These are phyloP conservation scores for Heliconius ismenius DNA, from an alignment of 2,888 invertebrate species.

Conservation along the genomic window DNA sequence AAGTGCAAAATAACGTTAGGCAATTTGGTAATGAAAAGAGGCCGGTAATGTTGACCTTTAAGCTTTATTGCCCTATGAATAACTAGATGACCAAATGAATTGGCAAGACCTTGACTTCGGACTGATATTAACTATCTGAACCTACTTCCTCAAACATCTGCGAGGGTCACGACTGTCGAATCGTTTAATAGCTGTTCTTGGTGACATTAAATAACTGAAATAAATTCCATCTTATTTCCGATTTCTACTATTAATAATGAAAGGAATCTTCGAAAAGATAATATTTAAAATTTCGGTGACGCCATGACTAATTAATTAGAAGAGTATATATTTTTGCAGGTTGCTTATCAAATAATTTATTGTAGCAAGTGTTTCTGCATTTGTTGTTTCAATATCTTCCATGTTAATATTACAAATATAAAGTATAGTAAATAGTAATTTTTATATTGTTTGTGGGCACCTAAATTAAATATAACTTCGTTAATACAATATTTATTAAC, in stretches of 20 bases:
- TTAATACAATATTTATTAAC: conserved; percentile 62
- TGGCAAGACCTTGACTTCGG: conserved; percentile 77
- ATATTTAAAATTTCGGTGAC: background rate
- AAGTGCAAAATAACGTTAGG: conserved; percentile 44
- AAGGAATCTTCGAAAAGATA: no score
- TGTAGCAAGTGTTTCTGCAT: background rate
- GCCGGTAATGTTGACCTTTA: conserved; percentile 64
- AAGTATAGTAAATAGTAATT: conserved; percentile 15
- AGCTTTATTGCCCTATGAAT: conserved; percentile 73
- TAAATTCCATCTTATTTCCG: background rate
- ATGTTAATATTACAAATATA: background rate
- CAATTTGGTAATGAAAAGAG: conserved; percentile 57
- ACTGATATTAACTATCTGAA: conserved; percentile 76
- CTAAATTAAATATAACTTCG: conserved; percentile 39
- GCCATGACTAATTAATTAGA: conserved; percentile 37
- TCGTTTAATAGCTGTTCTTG: conserved; percentile 45
- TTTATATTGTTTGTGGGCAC: background rate
- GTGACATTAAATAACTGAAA: background rate
- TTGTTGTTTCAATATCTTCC: background rate
- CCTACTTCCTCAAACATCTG: conserved; percentile 73
- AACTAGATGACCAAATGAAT: conserved; percentile 75
- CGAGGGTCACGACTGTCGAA: conserved; percentile 71
- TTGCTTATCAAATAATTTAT: background rate
- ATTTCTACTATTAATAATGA: background rate
- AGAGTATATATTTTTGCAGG: background rate